Evolutionary conservation across 2,797 vertebrate species (phyloP), one percentile per base, ranked within the genome.

Genomic region (Microctenopoma stevenorrisi): DNA sequence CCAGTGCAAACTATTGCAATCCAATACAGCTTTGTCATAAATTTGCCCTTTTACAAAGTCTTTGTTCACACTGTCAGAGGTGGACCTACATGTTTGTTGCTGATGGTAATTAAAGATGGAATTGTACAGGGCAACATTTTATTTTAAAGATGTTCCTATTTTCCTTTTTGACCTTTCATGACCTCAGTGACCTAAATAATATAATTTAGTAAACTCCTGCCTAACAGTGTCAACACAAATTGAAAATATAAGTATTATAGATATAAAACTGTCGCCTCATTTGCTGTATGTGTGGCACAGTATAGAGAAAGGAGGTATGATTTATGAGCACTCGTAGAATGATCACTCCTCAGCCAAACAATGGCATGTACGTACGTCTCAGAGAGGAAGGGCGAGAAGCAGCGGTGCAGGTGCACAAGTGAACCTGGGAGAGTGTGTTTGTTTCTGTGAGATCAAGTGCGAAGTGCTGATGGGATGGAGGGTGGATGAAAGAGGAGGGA

Each of bases 391-490:
- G 40, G 49, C 57, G 28, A 58, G 47, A 40, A 7, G n/a, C 37
- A 0, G 4, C 2, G 11, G 28, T 80, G 83, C 77, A 85, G 77
- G 79, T 78, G 73, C 74, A 68, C 66, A 22, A 58, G 49, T 70
- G 55, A 76, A 59, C 60, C 74, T 28, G 25, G 42, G 74, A 71
- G 64, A 73, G 52, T 30, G 37, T 60, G 57, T 59, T 72, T 60
- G 54, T 68, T 57, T 84, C 72, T 63, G 22, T 15, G 50, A 78
- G 67, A 67, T 71, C 66, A 77, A 75, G 72, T 74, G 53, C 64
- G 30, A 57, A 70, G 52, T 64, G 55, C 70, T 68, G 79, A 80
- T 67, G 73, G 76, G 72, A 74, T 56, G 68, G 80, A 70, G 47
- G 67, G 50, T 61, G 72, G 75, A 72, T 66, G 68, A 71, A 38